phyloP scores from a whole-genome alignment of 2,797 vertebrate species.

The Astyanax mexicanus region DNA sequence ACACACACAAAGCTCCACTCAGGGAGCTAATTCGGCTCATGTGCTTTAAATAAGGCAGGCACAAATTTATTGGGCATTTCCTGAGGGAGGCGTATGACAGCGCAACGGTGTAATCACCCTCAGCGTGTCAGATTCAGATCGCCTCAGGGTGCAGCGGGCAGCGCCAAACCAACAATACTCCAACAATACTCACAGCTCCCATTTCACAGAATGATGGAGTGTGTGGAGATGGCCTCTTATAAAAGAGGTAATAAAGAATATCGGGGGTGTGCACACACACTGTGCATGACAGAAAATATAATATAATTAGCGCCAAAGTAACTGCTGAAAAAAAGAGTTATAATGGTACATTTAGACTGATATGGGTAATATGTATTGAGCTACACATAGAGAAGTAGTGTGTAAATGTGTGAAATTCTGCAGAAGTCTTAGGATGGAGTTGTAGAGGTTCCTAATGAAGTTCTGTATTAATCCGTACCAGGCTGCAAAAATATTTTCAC shows the following conservation, averaged over 20 bases:
- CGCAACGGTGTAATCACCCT: conserved; percentile 39
- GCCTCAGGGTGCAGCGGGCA: neutral
- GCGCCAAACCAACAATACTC: conserved; percentile 1
- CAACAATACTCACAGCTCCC: neutral
- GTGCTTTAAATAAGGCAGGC: conserved; percentile 59
- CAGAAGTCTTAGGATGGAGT: too few relatives aligned
- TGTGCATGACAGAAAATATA: neutral
- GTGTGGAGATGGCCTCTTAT: neutral
- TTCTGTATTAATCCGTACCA: too few relatives aligned
- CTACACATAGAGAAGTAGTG: too few relatives aligned
- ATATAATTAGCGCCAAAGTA: too few relatives aligned
- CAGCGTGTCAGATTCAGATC: conserved; percentile 8
- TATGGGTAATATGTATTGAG: too few relatives aligned
- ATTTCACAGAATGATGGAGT: conserved; percentile 5
- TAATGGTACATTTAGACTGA: too few relatives aligned
- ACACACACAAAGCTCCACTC: conserved; percentile 50
- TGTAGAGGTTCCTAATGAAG: too few relatives aligned
- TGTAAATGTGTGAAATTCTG: too few relatives aligned
- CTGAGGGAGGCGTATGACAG: conserved; percentile 45
- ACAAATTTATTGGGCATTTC: conserved; percentile 52
- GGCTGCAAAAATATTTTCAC: too few relatives aligned
- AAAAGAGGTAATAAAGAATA: neutral
- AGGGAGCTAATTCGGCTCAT: conserved; percentile 52
- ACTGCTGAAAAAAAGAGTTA: too few relatives aligned
- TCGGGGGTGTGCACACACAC: conserved; percentile 8